Conservation (phyloP, 2,797 vertebrate genomes). For the Fratercula arctica region DNA sequence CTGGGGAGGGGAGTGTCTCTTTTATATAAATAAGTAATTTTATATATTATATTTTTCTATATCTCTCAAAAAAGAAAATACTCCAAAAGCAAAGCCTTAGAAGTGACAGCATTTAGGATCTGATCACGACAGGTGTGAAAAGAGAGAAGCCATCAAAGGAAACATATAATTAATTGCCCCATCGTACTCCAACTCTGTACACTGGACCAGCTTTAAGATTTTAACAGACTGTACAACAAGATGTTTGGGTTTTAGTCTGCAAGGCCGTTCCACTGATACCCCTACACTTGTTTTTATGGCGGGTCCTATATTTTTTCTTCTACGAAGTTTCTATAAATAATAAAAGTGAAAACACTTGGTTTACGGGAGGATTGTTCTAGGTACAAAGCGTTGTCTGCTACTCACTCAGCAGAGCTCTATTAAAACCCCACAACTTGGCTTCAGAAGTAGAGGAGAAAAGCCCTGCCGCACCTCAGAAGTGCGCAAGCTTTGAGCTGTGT, state of each 20-base stretch:
- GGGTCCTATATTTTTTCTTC: not conserved
- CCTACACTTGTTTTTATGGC: not conserved
- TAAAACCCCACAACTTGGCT: slow-evolving; percentile 26
- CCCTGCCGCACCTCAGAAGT: slow-evolving; percentile 13
- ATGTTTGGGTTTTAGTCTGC: not conserved
- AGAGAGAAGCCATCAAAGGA: not conserved
- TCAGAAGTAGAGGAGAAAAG: slow-evolving; percentile 8
- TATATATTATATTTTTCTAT: not conserved
- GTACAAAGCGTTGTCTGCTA: not conserved
- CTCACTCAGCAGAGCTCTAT: not conserved
- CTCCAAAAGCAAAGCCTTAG: not conserved
- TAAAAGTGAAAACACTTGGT: not conserved
- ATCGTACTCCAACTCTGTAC: not conserved
- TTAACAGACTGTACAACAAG: slow-evolving; percentile 12
- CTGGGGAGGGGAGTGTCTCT: not conserved
- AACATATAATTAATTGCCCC: not conserved
- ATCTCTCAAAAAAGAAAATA: not conserved
- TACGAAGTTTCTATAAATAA: not conserved
- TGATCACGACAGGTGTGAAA: not conserved
- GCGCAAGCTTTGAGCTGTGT: slow-evolving; percentile 59
- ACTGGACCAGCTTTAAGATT: not conserved
- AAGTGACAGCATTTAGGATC: not conserved
- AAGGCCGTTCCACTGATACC: not conserved
- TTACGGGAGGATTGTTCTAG: not conserved
- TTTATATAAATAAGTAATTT: too few species aligned